phyloP scores from a whole-genome alignment of 2,113 vertebrate genomes.

The Scytalopus superciliaris region DNA sequence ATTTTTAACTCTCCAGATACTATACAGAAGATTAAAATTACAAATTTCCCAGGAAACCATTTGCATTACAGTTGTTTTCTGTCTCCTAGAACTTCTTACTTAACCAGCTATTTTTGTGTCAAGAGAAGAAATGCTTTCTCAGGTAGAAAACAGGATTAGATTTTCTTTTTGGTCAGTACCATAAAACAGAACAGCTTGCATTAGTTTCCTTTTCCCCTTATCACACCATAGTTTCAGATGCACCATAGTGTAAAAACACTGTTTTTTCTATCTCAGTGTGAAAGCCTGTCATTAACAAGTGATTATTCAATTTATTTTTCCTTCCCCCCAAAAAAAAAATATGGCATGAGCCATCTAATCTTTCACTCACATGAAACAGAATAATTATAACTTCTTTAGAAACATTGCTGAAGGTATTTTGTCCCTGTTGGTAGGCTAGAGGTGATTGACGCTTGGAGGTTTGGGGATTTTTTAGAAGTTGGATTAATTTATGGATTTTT shows the following conservation, averaged over 20 bases:
- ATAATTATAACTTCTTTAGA: conserved; percentile 14
- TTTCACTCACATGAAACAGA: background rate
- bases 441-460: background rate
- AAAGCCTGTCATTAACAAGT: conserved; percentile 11
- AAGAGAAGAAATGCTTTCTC: background rate
- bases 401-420: background rate
- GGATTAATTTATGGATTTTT: conserved; percentile 13
- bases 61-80: background rate
- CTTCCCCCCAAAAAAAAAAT: background rate
- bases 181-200: background rate
- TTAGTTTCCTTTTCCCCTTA: background rate
- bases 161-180: background rate
- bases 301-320: conserved; percentile 20
- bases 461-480: background rate
- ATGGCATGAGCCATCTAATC: background rate
- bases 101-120: background rate
- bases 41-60: background rate
- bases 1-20: background rate
- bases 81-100: background rate
- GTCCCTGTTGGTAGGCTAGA: background rate
- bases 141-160: background rate
- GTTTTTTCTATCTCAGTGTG: background rate
- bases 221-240: background rate
- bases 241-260: background rate
- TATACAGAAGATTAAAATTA: background rate